Base-by-base conservation (phyloP, 2,797 vertebrate genomes). In the Lateolabrax maculatus region DNA sequence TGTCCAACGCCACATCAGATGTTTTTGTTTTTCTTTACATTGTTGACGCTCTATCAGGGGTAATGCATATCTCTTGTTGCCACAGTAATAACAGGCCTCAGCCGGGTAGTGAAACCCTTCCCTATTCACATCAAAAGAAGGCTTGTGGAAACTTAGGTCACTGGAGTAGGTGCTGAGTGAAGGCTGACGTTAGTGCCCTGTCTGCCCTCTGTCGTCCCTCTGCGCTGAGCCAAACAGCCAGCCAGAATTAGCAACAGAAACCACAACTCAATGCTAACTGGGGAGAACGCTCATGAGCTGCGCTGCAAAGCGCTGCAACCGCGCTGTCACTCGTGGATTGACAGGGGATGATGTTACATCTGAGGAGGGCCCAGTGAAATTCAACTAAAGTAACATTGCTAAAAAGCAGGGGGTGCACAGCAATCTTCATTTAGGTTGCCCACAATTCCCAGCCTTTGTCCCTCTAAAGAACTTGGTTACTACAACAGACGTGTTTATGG, bases 81-180 rank as follows among this genome's bases (percentile, higher is more conserved):
- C 78, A 43, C 66, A 63, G 83, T 84, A 92, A 90, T 91, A 84
- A 84, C 78, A 89, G 84, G 72, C 86, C 31, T 80, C 37, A 57
- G 77, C 74, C 61, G 84, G 76, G 73, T 80, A 83, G 75, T 87
- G 71, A 89, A 91, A 90, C 87, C 66, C 61, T 88, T 79, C 69
- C 71, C 58, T 73, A 34, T 68, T 88, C 79, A 76, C 82, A 87
- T 93, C 84, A 93, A 90, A 87, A 62, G 60, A 46, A 49, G 74
- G 71, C 73, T 64, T 77, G 65, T 83, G 71, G 71, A 77, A 85
- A 86, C 58, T 83, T 75, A 53, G 75, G 67, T 81, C 69, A 67
- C 78, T 75, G 67, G 68, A 84, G 75, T 85, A 90, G 87, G 83
- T 86, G 80, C 68, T 67, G 86, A 91, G 82, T 79, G 86, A 88